Evolutionary conservation across 1,140 invertebrate genomes (phyloP), one percentile per base, ranked within the genome.

Genomic region (Penaeus vannamei): DNA sequence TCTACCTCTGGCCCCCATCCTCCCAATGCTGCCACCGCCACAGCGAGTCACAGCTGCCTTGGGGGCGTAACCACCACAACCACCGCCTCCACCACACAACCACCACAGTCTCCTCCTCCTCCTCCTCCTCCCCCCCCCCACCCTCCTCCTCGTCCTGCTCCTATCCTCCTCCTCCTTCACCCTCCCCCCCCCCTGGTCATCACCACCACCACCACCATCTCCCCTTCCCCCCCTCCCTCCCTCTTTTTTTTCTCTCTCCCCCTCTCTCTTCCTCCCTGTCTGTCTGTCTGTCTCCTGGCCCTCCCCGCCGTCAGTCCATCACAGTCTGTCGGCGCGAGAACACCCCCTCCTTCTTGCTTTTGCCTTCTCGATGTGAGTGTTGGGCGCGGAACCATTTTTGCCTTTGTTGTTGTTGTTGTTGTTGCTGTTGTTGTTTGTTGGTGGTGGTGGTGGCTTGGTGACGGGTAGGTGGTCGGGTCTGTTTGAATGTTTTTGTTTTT

Each of bases 81-180:
- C 72, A 87, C 86, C 86, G 69, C 86, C 64, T 60, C 59, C 86
- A 82, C 79, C 80, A 83, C 86, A 83, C 53, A 53, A 53, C 53
- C 53, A 10, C 53, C 53, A 53, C 53, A 14, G 53, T 53, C 66
- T 72, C 66, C 32, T 32, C 32, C 32, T 72, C 32, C 66, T 72
- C 66, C 66, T 72, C 66, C 32, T 32, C 66, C 66, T 32, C 32
- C 66, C 14, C 66, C 32, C 23, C 32, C 17, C 0, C 32, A 12
- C 20, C 32, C 22, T 2, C 66, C 66, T 69, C 64, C 29, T 14
- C 29, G 3, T 3, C 3, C 64, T 14, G 7, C 14, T 14, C 2
- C 36, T 19, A 23, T 14, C 64, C 3, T 14, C 17, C 10, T 69
- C 36, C 19, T 69, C 87, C 82, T 61, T 79, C 66, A 59, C 82